These are phyloP conservation scores for Heteropelma amictum DNA, from an alignment of 2,888 invertebrate genomes.

Conservation along the genomic window DNA sequence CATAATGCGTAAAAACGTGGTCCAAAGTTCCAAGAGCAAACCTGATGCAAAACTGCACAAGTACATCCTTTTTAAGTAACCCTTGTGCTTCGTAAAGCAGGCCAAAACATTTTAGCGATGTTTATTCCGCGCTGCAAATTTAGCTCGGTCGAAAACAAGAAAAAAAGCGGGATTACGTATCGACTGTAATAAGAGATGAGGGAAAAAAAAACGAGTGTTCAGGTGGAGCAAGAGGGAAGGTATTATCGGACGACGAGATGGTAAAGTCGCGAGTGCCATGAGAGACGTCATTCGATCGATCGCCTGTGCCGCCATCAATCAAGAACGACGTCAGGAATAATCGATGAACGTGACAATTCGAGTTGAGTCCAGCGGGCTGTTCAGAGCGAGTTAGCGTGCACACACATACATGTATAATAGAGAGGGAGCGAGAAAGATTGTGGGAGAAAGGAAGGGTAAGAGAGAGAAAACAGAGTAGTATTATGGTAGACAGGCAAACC, in stretches of 20 bases:
- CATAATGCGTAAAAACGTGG: too few species aligned
- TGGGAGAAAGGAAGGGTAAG: background rate
- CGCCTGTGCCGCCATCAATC: slow-evolving; percentile 72
- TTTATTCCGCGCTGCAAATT: too few species aligned
- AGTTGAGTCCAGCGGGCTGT: slow-evolving; percentile 70
- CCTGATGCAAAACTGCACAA: too few species aligned
- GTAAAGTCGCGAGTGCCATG: slow-evolving; percentile 43
- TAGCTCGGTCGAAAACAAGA: too few species aligned
- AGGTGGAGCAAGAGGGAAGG: background rate
- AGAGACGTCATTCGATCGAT: slow-evolving; percentile 70
- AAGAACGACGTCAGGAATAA: slow-evolving; percentile 75
- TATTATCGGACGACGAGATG: slow-evolving; percentile 47
- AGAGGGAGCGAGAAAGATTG: background rate
- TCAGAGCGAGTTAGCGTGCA: slow-evolving; percentile 33
- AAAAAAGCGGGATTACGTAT: background rate
- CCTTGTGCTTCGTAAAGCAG: too few species aligned
- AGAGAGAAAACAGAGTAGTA: slow-evolving; percentile 26
- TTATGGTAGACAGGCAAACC: slow-evolving; percentile 70
- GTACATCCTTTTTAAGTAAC: too few species aligned
- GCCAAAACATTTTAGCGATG: too few species aligned
- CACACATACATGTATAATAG: background rate
- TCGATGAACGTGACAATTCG: slow-evolving; percentile 76
- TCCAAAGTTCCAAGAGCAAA: too few species aligned
- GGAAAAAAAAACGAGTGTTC: background rate
- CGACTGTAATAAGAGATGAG: background rate